These are phyloP conservation scores for Cosmorhoe ocellata DNA, from an alignment of 2,888 invertebrate genomes.

Conservation along the genomic window DNA sequence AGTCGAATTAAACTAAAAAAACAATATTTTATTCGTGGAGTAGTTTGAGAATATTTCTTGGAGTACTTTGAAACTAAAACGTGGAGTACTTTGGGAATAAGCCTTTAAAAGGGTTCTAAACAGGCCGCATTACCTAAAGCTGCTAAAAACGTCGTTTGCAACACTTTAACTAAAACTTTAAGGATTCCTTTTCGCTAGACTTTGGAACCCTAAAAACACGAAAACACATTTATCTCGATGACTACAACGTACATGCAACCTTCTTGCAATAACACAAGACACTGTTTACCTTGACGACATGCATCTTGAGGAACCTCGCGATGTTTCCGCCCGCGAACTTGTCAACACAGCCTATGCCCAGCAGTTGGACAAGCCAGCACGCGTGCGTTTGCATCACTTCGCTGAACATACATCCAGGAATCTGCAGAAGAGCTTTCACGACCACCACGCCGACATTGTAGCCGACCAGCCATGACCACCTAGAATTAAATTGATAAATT, in stretches of 20 bases:
- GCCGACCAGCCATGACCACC: slow-evolving; percentile 94
- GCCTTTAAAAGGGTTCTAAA: no score
- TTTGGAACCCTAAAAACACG: no score
- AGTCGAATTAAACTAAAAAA: no score
- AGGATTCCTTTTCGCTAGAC: no score
- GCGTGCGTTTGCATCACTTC: slow-evolving; percentile 80
- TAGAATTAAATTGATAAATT: slow-evolving; percentile 37
- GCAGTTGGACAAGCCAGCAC: slow-evolving; percentile 91
- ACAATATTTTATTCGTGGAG: no score
- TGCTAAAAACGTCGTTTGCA: no score
- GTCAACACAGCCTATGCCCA: slow-evolving; percentile 95
- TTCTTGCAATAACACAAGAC: neutral
- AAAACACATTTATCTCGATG: no score
- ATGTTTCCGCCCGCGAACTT: slow-evolving; percentile 84
- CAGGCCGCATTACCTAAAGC: no score
- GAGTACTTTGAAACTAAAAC: no score
- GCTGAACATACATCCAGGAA: slow-evolving; percentile 95
- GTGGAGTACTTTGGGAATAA: no score
- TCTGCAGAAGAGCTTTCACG: slow-evolving; percentile 92
- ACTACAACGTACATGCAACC: neutral
- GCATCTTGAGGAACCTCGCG: slow-evolving; percentile 63
- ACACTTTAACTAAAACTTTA: no score
- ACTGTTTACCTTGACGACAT: slow-evolving; percentile 49
- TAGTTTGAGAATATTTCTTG: no score
- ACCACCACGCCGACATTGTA: slow-evolving; percentile 96